Evolutionary conservation across 2,113 vertebrate genomes (phyloP).

Genomic region (Eubucco bourcierii): DNA sequence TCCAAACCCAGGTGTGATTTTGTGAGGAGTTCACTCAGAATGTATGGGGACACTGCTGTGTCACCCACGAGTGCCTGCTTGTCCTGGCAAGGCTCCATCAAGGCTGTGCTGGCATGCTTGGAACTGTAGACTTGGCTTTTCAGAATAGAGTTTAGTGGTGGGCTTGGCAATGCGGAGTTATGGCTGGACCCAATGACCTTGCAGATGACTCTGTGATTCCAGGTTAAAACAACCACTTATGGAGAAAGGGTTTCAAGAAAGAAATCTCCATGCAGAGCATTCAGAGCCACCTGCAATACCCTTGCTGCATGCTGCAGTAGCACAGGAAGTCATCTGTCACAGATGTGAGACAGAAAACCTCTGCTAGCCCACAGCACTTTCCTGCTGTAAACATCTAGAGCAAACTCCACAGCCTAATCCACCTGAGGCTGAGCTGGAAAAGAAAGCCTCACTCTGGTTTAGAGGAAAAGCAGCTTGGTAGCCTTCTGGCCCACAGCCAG

Average conservation of each 20-base stretch:
- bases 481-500: conserved; percentile 71
- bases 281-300: conserved; percentile 13
- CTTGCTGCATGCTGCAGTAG: background rate
- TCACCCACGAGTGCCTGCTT: background rate
- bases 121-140: background rate
- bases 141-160: background rate
- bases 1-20: background rate
- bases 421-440: conserved; percentile 41
- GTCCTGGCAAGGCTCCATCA: background rate
- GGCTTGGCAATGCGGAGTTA: background rate
- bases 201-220: background rate
- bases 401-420: background rate
- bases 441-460: conserved; percentile 47
- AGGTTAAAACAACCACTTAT: background rate
- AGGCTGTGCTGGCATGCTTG: background rate
- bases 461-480: conserved; percentile 62
- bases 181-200: background rate
- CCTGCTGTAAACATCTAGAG: conserved; percentile 14
- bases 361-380: background rate
- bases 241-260: conserved; percentile 1
- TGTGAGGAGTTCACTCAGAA: background rate
- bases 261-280: background rate
- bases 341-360: background rate
- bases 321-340: conserved; percentile 40
- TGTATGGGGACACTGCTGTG: background rate